Percentiles rank a stretch among this genome's conserved stretches.
phyloP scores from a whole-genome alignment of 2,113 vertebrate genomes.

The Malaclemys terrapin region DNA sequence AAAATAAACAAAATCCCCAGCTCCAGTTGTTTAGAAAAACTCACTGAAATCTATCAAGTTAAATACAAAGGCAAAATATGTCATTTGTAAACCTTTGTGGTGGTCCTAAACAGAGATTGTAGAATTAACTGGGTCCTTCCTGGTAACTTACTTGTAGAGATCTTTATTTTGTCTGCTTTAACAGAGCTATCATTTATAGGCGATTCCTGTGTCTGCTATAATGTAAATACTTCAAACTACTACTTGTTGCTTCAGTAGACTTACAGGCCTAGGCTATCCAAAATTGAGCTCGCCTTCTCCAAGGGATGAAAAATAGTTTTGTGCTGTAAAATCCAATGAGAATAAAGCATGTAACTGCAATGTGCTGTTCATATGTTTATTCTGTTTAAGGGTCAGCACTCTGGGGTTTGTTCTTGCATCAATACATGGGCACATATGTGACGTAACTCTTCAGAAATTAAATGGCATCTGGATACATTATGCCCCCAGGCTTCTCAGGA shows the following conservation, averaged over 20 bases:
- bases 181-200: not conserved
- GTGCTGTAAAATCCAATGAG: not conserved
- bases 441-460: too few relatives aligned
- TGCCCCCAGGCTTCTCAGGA: not conserved
- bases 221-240: accelerated
- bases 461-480: too few relatives aligned
- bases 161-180: not conserved
- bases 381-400: too few relatives aligned
- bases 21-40: not conserved
- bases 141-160: not conserved
- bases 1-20: too few relatives aligned
- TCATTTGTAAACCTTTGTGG: not conserved
- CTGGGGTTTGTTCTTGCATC: too few relatives aligned
- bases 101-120: not conserved
- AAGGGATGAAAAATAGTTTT: too few relatives aligned
- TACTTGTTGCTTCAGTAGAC: not conserved
- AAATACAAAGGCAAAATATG: not conserved
- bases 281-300: not conserved
- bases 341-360: not conserved
- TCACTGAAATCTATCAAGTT: not conserved
- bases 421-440: too few relatives aligned
- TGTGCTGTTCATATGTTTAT: too few relatives aligned
- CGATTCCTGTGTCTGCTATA: not conserved
- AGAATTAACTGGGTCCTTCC: not conserved
- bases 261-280: not conserved